Percentiles rank a stretch among this genome's conserved stretches.
Evolutionary conservation across 2,113 vertebrate species (phyloP).

Genomic region (Zosterops borbonicus): DNA sequence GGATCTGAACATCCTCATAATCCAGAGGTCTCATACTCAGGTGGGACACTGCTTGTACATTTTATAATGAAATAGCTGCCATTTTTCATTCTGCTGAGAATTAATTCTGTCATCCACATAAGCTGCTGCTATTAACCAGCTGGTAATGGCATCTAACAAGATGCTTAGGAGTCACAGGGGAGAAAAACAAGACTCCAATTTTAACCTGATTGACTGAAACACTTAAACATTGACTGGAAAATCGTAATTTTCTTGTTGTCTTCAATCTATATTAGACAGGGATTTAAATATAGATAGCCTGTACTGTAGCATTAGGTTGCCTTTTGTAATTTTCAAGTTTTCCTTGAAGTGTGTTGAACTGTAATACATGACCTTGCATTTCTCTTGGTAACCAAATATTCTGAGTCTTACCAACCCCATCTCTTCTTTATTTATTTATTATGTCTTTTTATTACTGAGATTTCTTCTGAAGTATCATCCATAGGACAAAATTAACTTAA

Average conservation of each 20-base stretch:
- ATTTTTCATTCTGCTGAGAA: neutral
- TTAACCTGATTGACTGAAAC: slow-evolving; percentile 23
- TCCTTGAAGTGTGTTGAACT: neutral
- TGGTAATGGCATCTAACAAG: slow-evolving; percentile 41
- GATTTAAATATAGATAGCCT: neutral
- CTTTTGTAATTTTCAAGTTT: neutral
- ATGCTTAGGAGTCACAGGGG: slow-evolving; percentile 6
- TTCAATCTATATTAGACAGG: neutral
- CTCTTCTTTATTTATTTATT: neutral
- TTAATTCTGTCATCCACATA: neutral
- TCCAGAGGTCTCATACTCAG: neutral
- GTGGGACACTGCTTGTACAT: neutral
- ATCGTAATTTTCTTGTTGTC: neutral
- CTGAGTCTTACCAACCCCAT: neutral
- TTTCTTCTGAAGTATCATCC: neutral
- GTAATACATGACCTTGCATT: neutral
- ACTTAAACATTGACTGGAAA: neutral
- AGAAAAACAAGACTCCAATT: neutral
- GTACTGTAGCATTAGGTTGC: neutral
- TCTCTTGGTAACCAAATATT: neutral
- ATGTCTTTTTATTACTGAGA: neutral
- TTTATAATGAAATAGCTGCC: neutral
- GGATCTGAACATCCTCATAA: neutral
- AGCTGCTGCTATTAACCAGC: neutral
- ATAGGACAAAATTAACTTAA: neutral